Conservation (phyloP, 2,113 vertebrate species). For the Bombycilla garrulus region DNA sequence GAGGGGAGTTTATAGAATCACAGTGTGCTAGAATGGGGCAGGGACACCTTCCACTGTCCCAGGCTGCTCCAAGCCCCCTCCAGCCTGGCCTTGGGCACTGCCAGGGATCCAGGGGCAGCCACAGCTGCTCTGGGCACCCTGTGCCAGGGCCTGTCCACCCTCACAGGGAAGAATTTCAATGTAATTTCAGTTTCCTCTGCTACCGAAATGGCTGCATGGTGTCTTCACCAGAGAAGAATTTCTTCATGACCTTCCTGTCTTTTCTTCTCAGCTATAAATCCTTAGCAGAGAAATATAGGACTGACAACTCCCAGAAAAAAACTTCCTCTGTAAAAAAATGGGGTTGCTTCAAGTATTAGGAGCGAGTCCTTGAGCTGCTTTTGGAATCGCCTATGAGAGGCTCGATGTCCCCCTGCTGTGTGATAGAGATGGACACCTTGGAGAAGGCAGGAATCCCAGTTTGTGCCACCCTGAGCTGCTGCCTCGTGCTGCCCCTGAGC, state of each 20-base stretch:
- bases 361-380: background rate
- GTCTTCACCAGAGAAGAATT: background rate
- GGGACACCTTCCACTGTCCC: fast-evolving
- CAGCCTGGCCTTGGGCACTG: fast-evolving
- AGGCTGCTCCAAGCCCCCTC: fast-evolving
- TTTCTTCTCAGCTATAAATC: background rate
- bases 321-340: background rate
- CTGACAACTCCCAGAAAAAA: background rate
- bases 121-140: background rate
- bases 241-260: background rate
- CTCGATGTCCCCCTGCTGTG: background rate
- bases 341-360: background rate
- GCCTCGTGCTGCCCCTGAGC: background rate
- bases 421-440: background rate
- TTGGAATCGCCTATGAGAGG: background rate
- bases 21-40: background rate
- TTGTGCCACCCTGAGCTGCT: background rate
- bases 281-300: background rate
- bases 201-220: background rate
- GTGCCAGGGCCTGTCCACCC: fast-evolving
- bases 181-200: background rate
- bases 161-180: background rate
- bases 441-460: background rate
- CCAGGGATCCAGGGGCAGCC: background rate
- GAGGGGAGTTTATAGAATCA: background rate